Evolutionary conservation across 2,888 invertebrate genomes (phyloP), one percentile per base, ranked within the genome.

Genomic region (Unio delphinus): DNA sequence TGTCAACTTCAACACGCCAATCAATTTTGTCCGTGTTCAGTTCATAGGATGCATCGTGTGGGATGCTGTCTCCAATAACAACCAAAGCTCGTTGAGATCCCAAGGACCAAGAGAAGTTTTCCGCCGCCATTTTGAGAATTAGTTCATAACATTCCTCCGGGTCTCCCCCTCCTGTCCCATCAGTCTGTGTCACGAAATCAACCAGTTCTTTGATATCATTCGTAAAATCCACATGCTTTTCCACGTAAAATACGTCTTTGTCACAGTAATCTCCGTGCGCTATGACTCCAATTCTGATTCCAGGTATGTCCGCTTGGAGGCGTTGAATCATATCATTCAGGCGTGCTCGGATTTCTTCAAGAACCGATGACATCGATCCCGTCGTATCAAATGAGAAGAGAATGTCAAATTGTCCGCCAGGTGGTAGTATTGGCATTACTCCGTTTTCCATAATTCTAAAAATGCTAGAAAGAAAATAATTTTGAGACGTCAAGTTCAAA

Each of bases 251-350:
- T 17, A 79, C 73, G 11, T 79, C 76, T 20, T 72, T 73, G 74
- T 88, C 88, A 64, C 86, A 86, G 72, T 88, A 89, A 72, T 88
- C 88, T 1, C 89, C 89, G 64, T 89, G 89, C 3, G 89, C 89
- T 28, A 88, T 78, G 28, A 88, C 80, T 7, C 84, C 85, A 17
- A 87, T 81, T n/a, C 81, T 78, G 57, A 88, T 82, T 7, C 80
- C 82, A 0, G 87, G 86, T 56, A 88, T 86, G 76, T 88, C 89
- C 54, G 83, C 80, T 62, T 86, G 82, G 7, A 88, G 81, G 17
- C 88, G 81, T 70, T 85, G 79, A 45, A 87, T 83, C 79, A 87
- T 83, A 68, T 87, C 85, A 20, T 80, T 76, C 8, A 88, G 69
- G 18, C 85, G 79, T 20, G 74, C 78, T 55, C 82, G 78, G n/a